Conservation (phyloP, 2,113 vertebrate genomes). For the Mystacornis crossleyi region DNA sequence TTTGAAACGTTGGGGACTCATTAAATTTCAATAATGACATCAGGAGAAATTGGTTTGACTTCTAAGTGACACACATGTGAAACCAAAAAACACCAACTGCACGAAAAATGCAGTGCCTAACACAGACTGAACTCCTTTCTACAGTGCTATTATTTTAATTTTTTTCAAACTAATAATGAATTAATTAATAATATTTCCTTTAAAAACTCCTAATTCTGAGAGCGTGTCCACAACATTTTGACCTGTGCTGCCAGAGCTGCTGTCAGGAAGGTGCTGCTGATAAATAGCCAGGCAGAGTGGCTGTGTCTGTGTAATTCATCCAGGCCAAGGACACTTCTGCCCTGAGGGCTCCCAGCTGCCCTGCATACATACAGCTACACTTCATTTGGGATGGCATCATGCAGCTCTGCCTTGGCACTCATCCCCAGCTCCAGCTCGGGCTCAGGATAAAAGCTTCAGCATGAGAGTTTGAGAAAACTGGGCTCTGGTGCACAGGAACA, state of each 20-base stretch:
- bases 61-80: not conserved
- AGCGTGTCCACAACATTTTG: accelerated
- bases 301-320: not conserved
- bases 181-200: not conserved
- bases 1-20: not conserved
- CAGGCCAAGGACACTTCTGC: not conserved
- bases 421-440: not conserved
- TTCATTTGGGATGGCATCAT: not conserved
- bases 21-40: not conserved
- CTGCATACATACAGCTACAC: not conserved
- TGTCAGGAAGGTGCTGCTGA: not conserved
- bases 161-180: not conserved
- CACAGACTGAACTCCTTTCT: not conserved
- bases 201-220: not conserved
- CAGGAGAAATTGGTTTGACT: not conserved
- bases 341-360: not conserved
- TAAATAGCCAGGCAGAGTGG: not conserved
- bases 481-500: not conserved
- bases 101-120: not conserved
- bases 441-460: not conserved
- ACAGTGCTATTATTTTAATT: no score
- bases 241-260: not conserved
- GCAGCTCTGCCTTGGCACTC: not conserved
- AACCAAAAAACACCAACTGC: not conserved
- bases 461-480: not conserved